Evolutionary conservation across 2,888 invertebrate genomes (phyloP), one percentile per base, ranked within the genome.

Genomic region (Lumbricus terrestris): DNA sequence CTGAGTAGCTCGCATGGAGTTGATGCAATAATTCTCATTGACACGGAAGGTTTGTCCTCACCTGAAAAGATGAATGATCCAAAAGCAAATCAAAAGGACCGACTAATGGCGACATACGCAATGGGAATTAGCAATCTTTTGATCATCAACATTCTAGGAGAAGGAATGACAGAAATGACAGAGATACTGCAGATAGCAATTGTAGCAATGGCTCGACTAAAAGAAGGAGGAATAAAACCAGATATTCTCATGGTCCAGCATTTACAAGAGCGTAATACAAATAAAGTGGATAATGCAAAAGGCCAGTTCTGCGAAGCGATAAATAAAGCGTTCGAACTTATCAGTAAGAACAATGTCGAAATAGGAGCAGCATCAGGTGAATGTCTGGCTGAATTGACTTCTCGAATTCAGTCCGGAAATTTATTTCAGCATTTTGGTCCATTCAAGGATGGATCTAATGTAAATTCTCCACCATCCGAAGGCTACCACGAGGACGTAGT

Each of bases 391-490:
- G n/a, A n/a, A 85, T 8, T 85, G 35, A 85, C 37, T 20, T 34
- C 85, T 34, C 4, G 85, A 11, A 85, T 85, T 85, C 85, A 34
- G 0, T 85, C 85, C 8, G 34, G 34, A 5, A 35, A 85, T 34
- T 85, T 85, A 37, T 85, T 85, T 34, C 5, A 35, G n/a, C 85
- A 85, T 85, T 85, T 85, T 35, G 85, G 85, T 85, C 34, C 85
- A 11, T 85, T 85, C 85, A 85, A 85, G 35, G 85, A 85, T 23
- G 85, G 85, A 0, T 85, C 85, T 29, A n/a, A n/a, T n/a, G n/a
- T n/a, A n/a, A n/a, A n/a, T n/a, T n/a, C n/a, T n/a, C n/a, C n/a
- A n/a, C n/a, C 85, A 37, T 35, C 85, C 15, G 35, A 85, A 35
- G 23, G 34, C 29, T 85, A 85, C n/a, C 85, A 34, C 23, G 85